Percentiles rank a stretch among this genome's conserved stretches.
Conservation (phyloP, 2,797 vertebrate species). For the Danio tinwini region DNA sequence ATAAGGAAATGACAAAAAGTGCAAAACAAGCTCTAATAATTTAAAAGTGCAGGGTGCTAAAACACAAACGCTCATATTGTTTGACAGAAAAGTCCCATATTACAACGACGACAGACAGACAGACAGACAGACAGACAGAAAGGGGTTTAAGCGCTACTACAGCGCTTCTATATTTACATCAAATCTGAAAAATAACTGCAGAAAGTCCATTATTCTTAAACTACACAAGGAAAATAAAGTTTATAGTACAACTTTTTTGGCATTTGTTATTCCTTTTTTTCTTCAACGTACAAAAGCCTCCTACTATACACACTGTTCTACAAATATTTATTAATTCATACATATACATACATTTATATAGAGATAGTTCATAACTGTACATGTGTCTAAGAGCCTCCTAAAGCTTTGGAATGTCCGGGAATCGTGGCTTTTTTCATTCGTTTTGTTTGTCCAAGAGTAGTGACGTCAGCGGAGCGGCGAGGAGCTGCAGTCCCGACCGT, state of each 20-base stretch:
- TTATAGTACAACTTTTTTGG: constrained; percentile 72
- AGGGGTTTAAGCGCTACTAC: background rate
- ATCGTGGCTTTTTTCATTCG: constrained; percentile 63
- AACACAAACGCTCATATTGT: background rate
- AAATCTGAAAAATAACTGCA: constrained; percentile 41
- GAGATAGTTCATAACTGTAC: constrained; percentile 49
- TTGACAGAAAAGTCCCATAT: constrained; percentile 1
- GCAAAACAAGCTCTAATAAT: constrained; percentile 42
- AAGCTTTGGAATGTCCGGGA: constrained; percentile 75
- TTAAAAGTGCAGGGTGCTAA: constrained; percentile 53
- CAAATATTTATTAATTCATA: constrained; percentile 67
- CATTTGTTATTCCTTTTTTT: constrained; percentile 60
- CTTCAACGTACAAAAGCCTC: constrained; percentile 59
- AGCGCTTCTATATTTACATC: constrained; percentile 17
- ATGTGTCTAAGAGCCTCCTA: constrained; percentile 65
- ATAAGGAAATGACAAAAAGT: constrained; percentile 13
- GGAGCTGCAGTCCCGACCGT: constrained; percentile 85
- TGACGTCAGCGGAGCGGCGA: constrained; percentile 88
- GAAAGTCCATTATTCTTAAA: constrained; percentile 52
- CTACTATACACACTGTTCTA: constrained; percentile 63
- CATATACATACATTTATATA: constrained; percentile 40
- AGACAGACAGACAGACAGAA: background rate
- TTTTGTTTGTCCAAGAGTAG: constrained; percentile 36
- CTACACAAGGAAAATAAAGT: constrained; percentile 61
- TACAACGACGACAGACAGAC: constrained; percentile 7